phyloP scores from a whole-genome alignment of 1,140 invertebrate species.

The Chrysomallon squamiferum region DNA sequence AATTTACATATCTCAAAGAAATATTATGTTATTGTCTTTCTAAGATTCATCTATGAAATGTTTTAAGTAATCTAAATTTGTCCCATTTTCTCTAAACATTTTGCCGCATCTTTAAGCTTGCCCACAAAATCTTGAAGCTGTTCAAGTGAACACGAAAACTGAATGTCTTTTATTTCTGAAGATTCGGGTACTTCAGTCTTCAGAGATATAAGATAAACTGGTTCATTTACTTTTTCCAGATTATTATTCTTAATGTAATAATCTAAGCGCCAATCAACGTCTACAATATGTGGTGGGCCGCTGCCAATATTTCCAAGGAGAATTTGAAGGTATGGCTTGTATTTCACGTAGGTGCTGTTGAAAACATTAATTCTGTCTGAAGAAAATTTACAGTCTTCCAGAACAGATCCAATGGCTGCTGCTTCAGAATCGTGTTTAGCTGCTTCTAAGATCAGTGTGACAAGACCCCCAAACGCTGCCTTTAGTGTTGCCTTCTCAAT shows the following conservation, averaged over 20 bases:
- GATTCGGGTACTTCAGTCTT: constrained; percentile 55
- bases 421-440: constrained; percentile 40
- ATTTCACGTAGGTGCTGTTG: constrained; percentile 32
- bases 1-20: too few species aligned
- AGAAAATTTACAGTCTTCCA: constrained; percentile 47
- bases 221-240: constrained; percentile 54
- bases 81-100: constrained; percentile 52
- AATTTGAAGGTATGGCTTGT: constrained; percentile 47
- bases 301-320: constrained; percentile 49
- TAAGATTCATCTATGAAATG: too few species aligned
- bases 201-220: constrained; percentile 53
- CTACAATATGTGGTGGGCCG: constrained; percentile 54
- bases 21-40: too few species aligned
- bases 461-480: constrained; percentile 33
- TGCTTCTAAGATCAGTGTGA: constrained; percentile 36
- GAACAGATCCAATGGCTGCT: constrained; percentile 33
- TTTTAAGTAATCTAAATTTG: constrained; percentile 35
- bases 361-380: constrained; percentile 36
- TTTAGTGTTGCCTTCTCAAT: constrained; percentile 40
- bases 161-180: constrained; percentile 42
- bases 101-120: constrained; percentile 56
- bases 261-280: constrained; percentile 59
- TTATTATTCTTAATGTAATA: constrained; percentile 61
- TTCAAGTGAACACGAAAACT: constrained; percentile 59
- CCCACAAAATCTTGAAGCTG: constrained; percentile 59